Conservation (phyloP, 2,797 vertebrate genomes). For the Hippocampus kuda region DNA sequence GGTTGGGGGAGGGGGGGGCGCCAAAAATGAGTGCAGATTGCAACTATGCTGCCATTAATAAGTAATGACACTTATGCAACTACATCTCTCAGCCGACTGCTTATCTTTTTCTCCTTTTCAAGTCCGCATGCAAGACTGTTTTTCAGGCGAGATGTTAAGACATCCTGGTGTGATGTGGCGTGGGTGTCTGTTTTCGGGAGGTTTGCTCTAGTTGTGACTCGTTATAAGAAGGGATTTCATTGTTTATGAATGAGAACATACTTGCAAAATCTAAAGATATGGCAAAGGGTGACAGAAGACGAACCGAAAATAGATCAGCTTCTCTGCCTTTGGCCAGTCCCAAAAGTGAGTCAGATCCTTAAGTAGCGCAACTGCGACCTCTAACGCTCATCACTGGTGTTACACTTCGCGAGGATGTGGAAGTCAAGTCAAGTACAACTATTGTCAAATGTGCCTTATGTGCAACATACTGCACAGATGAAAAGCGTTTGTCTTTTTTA, state of each 20-base stretch:
- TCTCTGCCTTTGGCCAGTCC: not conserved
- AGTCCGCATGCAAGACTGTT: constrained; percentile 35
- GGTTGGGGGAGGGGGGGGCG: too few species aligned
- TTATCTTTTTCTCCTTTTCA: constrained; percentile 34
- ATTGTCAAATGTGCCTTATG: too few species aligned
- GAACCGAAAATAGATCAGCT: constrained; percentile 5
- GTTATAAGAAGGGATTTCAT: not conserved
- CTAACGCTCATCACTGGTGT: constrained; percentile 39
- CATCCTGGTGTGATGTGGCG: constrained; percentile 22
- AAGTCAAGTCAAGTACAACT: not conserved
- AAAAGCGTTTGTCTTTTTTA: too few species aligned
- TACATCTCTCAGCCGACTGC: constrained; percentile 29
- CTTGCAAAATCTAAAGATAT: constrained; percentile 5
- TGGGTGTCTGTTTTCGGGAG: constrained; percentile 3
- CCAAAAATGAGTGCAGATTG: not conserved
- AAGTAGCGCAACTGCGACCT: constrained; percentile 38
- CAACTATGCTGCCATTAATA: constrained; percentile 27
- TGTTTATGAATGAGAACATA: constrained; percentile 8
- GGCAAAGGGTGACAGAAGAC: constrained; percentile 5
- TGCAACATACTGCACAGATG: too few species aligned
- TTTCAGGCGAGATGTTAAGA: constrained; percentile 31
- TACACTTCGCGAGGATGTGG: constrained; percentile 17
- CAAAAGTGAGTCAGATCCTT: not conserved
- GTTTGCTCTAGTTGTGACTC: constrained; percentile 10
- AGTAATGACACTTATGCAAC: constrained; percentile 43